Evolutionary conservation across 2,888 invertebrate genomes (phyloP).

Genomic region (Eumerus sabulonum): DNA sequence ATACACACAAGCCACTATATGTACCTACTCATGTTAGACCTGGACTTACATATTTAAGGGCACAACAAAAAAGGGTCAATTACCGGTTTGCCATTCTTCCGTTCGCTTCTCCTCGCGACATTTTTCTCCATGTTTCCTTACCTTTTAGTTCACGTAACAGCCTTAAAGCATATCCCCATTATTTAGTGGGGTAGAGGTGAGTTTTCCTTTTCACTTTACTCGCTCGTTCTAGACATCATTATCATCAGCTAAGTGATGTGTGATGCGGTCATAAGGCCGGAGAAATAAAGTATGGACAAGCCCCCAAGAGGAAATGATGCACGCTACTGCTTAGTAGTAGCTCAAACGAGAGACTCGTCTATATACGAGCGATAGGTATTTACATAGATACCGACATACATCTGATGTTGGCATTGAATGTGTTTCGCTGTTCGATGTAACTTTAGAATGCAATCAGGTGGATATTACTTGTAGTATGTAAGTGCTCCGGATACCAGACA

Average conservation of each 20-base stretch:
- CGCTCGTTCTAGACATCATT: too few species aligned
- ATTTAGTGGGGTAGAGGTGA: too few species aligned
- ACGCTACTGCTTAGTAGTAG: slow-evolving; percentile 28
- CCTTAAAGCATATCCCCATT: too few species aligned
- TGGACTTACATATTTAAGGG: slow-evolving; percentile 20
- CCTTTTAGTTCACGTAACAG: too few species aligned
- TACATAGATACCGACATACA: too few species aligned
- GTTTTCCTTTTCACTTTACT: too few species aligned
- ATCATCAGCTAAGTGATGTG: too few species aligned
- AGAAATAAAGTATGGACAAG: slow-evolving; percentile 35
- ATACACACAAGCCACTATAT: too few species aligned
- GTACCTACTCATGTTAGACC: background rate
- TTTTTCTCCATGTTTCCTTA: background rate
- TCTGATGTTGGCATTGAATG: slow-evolving; percentile 33
- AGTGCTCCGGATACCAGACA: slow-evolving; percentile 4
- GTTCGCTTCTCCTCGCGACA: slow-evolving; percentile 1
- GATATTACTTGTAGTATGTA: slow-evolving; percentile 21
- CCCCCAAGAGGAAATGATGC: slow-evolving; percentile 31
- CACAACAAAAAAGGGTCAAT: slow-evolving; percentile 39
- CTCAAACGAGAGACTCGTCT: background rate
- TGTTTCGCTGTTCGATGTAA: slow-evolving; percentile 15
- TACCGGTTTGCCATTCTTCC: slow-evolving; percentile 34
- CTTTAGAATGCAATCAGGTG: slow-evolving; percentile 47
- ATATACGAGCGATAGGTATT: too few species aligned
- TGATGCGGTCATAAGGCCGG: background rate